phyloP scores from a whole-genome alignment of 2,113 vertebrate genomes.

The Notarius quadriscutis region DNA sequence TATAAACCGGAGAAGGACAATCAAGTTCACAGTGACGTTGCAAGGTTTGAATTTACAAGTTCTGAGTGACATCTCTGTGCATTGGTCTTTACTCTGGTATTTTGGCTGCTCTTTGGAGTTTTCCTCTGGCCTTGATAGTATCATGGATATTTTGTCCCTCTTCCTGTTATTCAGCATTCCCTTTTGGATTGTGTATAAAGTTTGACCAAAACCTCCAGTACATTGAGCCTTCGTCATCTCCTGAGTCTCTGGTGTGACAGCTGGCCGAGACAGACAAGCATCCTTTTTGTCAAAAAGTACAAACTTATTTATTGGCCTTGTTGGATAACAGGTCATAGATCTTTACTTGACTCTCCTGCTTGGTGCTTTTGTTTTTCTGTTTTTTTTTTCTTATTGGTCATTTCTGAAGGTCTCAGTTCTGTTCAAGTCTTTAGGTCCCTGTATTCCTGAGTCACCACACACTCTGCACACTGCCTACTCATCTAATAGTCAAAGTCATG shows the following conservation, averaged over 20 bases:
- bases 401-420: neutral
- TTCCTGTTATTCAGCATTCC: neutral
- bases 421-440: neutral
- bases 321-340: neutral
- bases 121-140: neutral
- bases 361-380: neutral
- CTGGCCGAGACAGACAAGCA: neutral
- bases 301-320: neutral
- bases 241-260: neutral
- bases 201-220: neutral
- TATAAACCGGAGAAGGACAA: neutral
- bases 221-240: neutral
- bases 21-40: neutral
- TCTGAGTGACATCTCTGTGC: neutral
- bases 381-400: neutral
- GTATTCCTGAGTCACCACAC: neutral
- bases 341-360: neutral
- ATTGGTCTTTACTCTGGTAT: neutral
- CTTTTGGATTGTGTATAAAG: neutral
- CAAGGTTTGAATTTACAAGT: neutral
- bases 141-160: neutral
- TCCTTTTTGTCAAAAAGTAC: neutral
- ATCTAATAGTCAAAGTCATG: conserved; percentile 5
- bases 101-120: neutral
- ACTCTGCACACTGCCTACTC: neutral